Evolutionary conservation across 2,888 invertebrate species (phyloP).

Genomic region (Criorhina ranunculi): DNA sequence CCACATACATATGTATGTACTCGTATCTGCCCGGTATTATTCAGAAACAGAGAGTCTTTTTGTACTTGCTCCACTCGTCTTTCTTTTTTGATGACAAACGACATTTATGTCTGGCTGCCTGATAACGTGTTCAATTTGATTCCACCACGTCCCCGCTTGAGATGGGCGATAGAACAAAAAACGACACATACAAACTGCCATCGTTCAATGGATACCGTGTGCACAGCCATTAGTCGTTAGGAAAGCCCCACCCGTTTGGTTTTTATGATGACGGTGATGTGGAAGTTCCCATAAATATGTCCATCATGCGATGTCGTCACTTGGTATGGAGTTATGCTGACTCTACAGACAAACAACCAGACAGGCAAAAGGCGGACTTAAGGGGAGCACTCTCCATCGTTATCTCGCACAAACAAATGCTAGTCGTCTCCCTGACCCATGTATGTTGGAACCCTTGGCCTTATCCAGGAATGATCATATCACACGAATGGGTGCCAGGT

Average conservation of each 20-base stretch:
- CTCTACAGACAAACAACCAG: constrained; percentile 37
- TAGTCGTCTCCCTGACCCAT: neutral
- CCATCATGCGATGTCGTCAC: constrained; percentile 36
- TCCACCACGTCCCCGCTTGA: neutral
- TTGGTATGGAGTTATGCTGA: constrained; percentile 20
- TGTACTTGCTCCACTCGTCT: neutral
- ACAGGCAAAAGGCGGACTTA: constrained; percentile 6
- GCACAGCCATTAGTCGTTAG: constrained; percentile 36
- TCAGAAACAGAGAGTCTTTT: neutral
- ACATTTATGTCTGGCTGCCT: neutral
- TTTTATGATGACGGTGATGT: constrained; percentile 48
- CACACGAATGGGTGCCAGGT: constrained; percentile 5
- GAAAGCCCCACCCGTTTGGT: neutral
- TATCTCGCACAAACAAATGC: constrained; percentile 19
- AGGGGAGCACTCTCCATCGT: neutral
- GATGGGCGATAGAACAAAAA: neutral
- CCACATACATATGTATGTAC: neutral
- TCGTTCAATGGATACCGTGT: constrained; percentile 19
- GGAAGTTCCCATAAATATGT: constrained; percentile 51
- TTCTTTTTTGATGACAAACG: constrained; percentile 3
- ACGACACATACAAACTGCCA: constrained; percentile 17
- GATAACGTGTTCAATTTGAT: constrained; percentile 18
- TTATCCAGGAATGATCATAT: neutral
- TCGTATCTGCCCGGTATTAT: neutral
- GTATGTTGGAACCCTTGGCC: neutral